Conservation (phyloP, 1,140 invertebrate species). For the Leptopilina boulardi region DNA sequence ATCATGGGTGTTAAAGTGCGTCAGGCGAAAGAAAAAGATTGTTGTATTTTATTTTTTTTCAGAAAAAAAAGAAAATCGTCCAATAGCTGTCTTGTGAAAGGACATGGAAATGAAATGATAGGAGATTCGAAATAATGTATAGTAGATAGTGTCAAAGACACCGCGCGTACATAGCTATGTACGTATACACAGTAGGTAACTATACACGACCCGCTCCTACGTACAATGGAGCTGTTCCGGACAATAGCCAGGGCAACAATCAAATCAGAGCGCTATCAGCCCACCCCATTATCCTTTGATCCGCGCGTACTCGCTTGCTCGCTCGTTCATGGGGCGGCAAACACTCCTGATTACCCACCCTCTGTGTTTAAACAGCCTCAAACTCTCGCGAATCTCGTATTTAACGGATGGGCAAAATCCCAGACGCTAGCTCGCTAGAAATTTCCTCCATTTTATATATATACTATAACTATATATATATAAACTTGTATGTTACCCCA, state of each 20-base stretch:
- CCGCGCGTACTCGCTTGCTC: constrained; percentile 62
- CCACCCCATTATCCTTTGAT: constrained; percentile 74
- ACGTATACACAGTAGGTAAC: constrained; percentile 53
- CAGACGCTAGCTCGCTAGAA: constrained; percentile 37
- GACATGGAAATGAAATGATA: constrained; percentile 25
- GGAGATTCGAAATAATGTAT: constrained; percentile 7
- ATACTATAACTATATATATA: constrained; percentile 32
- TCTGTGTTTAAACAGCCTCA: constrained; percentile 73
- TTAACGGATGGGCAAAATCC: constrained; percentile 52
- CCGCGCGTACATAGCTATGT: constrained; percentile 45
- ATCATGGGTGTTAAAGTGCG: background rate
- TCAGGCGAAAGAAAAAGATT: background rate
- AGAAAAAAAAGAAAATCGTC: background rate
- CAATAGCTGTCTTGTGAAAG: constrained; percentile 57
- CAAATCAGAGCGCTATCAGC: constrained; percentile 74
- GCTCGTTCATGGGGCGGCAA: constrained; percentile 66
- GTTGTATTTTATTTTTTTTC: background rate
- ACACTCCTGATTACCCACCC: constrained; percentile 76
- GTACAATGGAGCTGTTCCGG: constrained; percentile 68
- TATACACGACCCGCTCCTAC: constrained; percentile 41
- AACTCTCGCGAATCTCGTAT: constrained; percentile 63
- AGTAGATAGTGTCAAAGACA: constrained; percentile 67
- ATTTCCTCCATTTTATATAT: constrained; percentile 43
- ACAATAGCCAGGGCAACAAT: constrained; percentile 75
- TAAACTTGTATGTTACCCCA: constrained; percentile 35